Conservation (phyloP, 2,797 vertebrate genomes). For the Eospalax fontanierii region DNA sequence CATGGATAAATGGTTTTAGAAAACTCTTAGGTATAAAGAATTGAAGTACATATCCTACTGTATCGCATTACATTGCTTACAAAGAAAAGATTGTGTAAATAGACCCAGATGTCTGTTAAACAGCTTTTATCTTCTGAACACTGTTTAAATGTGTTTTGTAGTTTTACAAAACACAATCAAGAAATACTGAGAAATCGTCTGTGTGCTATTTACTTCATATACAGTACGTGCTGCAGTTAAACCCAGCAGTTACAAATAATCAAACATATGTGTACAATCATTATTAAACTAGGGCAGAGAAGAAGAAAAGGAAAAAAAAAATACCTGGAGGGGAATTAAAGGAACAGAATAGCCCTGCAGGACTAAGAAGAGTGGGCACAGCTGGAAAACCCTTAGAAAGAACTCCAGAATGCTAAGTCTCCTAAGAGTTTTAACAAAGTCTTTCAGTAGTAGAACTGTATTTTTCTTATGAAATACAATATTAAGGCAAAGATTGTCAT, state of each 20-base stretch:
- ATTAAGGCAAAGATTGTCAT: neutral
- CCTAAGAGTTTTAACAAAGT: constrained; percentile 75
- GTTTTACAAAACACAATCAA: constrained; percentile 76
- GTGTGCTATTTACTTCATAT: constrained; percentile 86
- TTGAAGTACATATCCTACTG: neutral
- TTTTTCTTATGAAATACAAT: constrained; percentile 26
- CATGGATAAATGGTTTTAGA: constrained; percentile 48
- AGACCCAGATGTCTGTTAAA: constrained; percentile 76
- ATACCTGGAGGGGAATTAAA: constrained; percentile 48
- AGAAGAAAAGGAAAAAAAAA: neutral
- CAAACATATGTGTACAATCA: neutral
- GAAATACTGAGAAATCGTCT: constrained; percentile 81
- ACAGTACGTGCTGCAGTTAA: constrained; percentile 84
- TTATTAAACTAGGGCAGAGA: neutral
- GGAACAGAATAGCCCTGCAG: constrained; percentile 64
- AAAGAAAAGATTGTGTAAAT: constrained; percentile 75
- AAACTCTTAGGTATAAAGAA: constrained; percentile 65
- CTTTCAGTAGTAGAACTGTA: constrained; percentile 6
- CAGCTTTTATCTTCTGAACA: constrained; percentile 80
- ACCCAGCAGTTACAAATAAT: constrained; percentile 66
- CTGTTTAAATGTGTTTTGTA: constrained; percentile 82
- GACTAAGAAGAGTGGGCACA: neutral
- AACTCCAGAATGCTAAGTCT: constrained; percentile 72
- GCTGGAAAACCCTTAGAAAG: constrained; percentile 68
- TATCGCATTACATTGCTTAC: constrained; percentile 69